Base-by-base conservation (phyloP, 2,888 invertebrate genomes). In the Osmoderma eremita region DNA sequence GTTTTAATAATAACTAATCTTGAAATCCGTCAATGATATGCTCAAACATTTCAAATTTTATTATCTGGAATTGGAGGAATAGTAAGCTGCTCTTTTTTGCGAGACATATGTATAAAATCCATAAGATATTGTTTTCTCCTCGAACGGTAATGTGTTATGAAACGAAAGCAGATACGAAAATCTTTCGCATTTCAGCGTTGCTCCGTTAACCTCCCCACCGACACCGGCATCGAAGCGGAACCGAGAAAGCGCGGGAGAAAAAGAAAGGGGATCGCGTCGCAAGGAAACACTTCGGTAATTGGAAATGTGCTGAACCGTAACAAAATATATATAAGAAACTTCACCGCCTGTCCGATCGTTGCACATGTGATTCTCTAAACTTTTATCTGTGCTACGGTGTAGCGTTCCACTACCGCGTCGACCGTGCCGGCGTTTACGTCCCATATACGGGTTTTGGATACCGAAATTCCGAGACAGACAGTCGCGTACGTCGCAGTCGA, bases 301-400 rank as follows among this genome's bases (percentile, higher is more conserved):
- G 80, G 79, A 80, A 79, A 79, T 76, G 78, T 78, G 75, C 77
- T 77, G 78, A 78, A 76, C 75, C 77, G 78, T 79, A 80, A 80
- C 78, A 78, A 79, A 79, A 79, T 78, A 79, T 39, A 58, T 78
- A 79, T 79, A 79, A 78, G 78, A 78, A 79, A 79, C 78, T 78
- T 76, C 77, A 73, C 75, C 77, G 77, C 75, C 74, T 76, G 75
- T 75, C 73, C 72, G 75, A 74, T 75, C 72, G 69, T 67, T 70
- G 71, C 69, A 73, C 71, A 71, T 73, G 72, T 72, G 72, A 73
- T 74, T 73, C 70, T 73, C 70, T 63, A 65, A 72, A 73, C 70
- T 66, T 61, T 24, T 45, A 58, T 58, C 58, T 22, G 13, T 10
- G 8, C 41, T 18, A 5, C 17, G 4, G 20, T 30, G 22, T 10